Base-by-base conservation (phyloP, 37 sponge, comb jelly and placozoan genomes). In the Axinella damicornis region DNA sequence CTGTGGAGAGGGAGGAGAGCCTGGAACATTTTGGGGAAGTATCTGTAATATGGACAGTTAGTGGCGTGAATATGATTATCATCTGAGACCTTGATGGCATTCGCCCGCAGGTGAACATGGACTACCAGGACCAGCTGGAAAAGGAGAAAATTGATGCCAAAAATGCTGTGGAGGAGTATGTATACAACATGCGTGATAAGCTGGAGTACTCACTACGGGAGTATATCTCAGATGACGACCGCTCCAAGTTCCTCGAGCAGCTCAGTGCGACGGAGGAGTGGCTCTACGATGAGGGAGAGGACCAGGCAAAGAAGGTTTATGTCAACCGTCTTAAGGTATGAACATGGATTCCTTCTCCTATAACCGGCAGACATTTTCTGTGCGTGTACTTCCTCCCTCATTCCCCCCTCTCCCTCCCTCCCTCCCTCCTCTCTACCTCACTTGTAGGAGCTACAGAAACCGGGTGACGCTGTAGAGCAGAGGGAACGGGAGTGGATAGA, bases 281-380 rank as follows among this genome's bases (percentile, higher is more conserved):
- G 99, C 77, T 99, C 38, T 95, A 97, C 68, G 99, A 95, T 2
- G 99, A 99, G 76, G 98, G 98, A 57, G 98, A 97, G 56, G 94
- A 99, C 71, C 91, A 93, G 74, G 67, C 92, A n/a, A 95, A 95
- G 77, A 87, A 87, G 72, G 94, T 95, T 9, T 46, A 46, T 9
- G 9, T 46, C 9, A 46, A 46, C 46, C 46, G 46, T 19, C 46
- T 46, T 9, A 46, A 46, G 46, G 46, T 46, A 46, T 9, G 46
- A 46, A 9, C 46, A 46, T 46, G 46, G n/a, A n/a, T 46, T 46
- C 46, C 46, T 46, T 46, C 46, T n/a, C n/a, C n/a, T n/a, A n/a
- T n/a, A n/a, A n/a, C n/a, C n/a, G n/a, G n/a, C n/a, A n/a, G n/a
- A n/a, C n/a, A n/a, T n/a, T n/a, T n/a, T n/a, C 46, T 46, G 6